Conservation (phyloP, 2,888 invertebrate species). For the Andrena hattorfiana region DNA sequence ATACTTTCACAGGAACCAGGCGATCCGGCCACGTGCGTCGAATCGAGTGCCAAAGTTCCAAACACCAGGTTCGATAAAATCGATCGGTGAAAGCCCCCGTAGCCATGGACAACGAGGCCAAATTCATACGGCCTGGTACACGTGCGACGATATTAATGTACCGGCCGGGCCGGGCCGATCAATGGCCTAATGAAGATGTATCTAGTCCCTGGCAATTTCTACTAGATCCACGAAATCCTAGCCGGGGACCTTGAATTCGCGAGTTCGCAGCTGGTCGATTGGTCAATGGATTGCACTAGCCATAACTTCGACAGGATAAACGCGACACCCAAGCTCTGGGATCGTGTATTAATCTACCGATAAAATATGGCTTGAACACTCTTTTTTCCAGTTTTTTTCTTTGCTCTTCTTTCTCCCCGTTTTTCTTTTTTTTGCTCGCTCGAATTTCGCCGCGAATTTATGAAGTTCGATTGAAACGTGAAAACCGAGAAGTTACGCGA, state of each 20-base stretch:
- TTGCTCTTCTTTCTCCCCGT: neutral
- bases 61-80: constrained; percentile 39
- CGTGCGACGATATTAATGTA: constrained; percentile 66
- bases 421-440: neutral
- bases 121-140: constrained; percentile 52
- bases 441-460: constrained; percentile 20
- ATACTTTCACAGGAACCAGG: neutral
- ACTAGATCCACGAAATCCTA: constrained; percentile 45
- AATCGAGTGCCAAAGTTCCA: constrained; percentile 8
- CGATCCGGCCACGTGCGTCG: constrained; percentile 17
- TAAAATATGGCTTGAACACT: constrained; percentile 38
- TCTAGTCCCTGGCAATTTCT: constrained; percentile 56
- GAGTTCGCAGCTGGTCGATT: constrained; percentile 15
- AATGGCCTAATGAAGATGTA: constrained; percentile 69
- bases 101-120: constrained; percentile 33
- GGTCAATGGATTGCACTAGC: constrained; percentile 39
- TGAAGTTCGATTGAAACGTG: constrained; percentile 38
- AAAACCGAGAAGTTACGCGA: constrained; percentile 24
- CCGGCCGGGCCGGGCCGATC: constrained; percentile 54
- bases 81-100: constrained; percentile 35
- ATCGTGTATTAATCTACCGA: constrained; percentile 50
- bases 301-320: constrained; percentile 45
- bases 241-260: constrained; percentile 54
- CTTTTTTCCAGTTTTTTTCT: constrained; percentile 1
- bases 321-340: constrained; percentile 20